Percentiles rank a stretch among this genome's conserved stretches.
phyloP scores from a whole-genome alignment of 2,888 invertebrate genomes.

The Erynnis tages region DNA sequence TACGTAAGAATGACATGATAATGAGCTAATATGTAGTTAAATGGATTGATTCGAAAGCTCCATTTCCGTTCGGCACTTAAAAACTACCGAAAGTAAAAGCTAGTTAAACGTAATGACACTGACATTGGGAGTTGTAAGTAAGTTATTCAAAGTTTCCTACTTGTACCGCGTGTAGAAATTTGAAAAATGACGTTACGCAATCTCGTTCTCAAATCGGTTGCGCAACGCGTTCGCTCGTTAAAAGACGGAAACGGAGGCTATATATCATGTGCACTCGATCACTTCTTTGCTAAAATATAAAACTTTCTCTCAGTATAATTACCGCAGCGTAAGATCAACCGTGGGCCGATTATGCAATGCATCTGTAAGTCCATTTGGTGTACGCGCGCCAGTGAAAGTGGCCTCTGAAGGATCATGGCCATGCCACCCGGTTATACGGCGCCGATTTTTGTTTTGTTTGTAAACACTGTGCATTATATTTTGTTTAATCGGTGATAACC shows the following conservation, averaged over 20 bases:
- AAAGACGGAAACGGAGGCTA: slow-evolving; percentile 50
- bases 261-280: slow-evolving; percentile 58
- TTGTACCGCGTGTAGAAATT: slow-evolving; percentile 6
- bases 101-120: slow-evolving; percentile 18
- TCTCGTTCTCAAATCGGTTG: slow-evolving; percentile 27
- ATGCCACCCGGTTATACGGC: slow-evolving; percentile 3
- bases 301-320: slow-evolving; percentile 71
- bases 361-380: slow-evolving; percentile 50
- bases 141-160: no score
- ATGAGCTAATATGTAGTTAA: neutral
- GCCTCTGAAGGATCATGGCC: slow-evolving; percentile 42
- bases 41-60: slow-evolving; percentile 8
- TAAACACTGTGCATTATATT: slow-evolving; percentile 3
- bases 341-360: slow-evolving; percentile 46
- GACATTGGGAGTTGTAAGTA: slow-evolving; percentile 16
- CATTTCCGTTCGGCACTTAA: slow-evolving; percentile 4
- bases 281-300: slow-evolving; percentile 67
- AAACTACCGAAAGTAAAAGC: slow-evolving; percentile 20
- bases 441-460: slow-evolving; percentile 19
- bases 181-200: slow-evolving; percentile 22
- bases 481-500: neutral
- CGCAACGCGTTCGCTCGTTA: slow-evolving; percentile 46
- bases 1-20: neutral
- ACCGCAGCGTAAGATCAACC: slow-evolving; percentile 47
- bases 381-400: slow-evolving; percentile 54